phyloP scores from a whole-genome alignment of 2,113 vertebrate genomes.

The Ageneiosus marmoratus region DNA sequence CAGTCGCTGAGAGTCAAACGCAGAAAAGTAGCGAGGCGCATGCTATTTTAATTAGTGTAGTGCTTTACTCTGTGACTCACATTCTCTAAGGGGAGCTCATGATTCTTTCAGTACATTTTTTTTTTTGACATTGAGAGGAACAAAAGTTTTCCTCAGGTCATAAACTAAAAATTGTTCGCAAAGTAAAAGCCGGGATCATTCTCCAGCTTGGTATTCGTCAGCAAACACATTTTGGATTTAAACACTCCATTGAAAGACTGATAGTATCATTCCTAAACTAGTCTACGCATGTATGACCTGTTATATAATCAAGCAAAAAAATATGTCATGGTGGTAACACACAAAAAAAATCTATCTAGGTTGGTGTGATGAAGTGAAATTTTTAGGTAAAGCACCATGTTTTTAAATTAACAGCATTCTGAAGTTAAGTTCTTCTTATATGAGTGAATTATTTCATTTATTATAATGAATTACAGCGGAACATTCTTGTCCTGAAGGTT shows the following conservation, averaged over 20 bases:
- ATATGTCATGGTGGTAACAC: too few species aligned
- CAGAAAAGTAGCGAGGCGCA: slow-evolving; percentile 20
- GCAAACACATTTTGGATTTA: neutral
- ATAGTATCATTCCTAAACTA: neutral
- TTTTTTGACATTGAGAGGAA: slow-evolving; percentile 22
- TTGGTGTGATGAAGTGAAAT: neutral
- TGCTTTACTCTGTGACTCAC: slow-evolving; percentile 32
- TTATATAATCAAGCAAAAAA: neutral
- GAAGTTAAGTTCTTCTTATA: neutral
- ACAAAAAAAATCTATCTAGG: neutral
- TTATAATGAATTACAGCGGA: neutral
- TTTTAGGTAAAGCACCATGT: neutral
- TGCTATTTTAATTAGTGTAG: slow-evolving; percentile 43
- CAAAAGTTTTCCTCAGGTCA: neutral
- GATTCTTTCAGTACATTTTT: slow-evolving; percentile 10
- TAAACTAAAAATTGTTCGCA: neutral
- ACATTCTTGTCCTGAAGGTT: neutral
- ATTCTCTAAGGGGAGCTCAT: slow-evolving; percentile 21
- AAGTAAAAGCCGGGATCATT: slow-evolving; percentile 1
- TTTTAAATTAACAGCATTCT: neutral
- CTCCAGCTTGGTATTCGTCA: neutral
- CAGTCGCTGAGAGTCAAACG: slow-evolving; percentile 16
- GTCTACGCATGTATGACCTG: neutral
- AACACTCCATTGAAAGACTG: neutral
- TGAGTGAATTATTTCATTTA: neutral